Evolutionary conservation across 2,888 invertebrate species (phyloP), one percentile per base, ranked within the genome.

Genomic region (Macropis europaea): DNA sequence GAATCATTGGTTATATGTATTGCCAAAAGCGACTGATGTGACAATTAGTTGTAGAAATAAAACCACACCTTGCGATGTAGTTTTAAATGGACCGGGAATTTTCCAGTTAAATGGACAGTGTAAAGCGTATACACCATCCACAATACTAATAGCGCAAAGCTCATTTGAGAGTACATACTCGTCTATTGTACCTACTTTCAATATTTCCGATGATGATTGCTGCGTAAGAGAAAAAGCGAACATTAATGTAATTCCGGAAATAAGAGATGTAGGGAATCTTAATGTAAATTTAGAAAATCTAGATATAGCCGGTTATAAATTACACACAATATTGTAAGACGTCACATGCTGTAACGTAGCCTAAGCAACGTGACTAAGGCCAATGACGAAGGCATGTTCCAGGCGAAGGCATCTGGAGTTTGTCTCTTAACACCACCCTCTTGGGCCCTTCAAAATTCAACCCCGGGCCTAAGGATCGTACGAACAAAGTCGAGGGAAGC

Each of bases 191-290:
- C 59, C 28, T 2, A 17, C 9, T 2, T 32, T 59, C 2, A 38
- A 52, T n/a, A 38, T 38, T 24, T 52, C 24, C 11, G 26, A 47
- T 15, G 47, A 47, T n/a, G 59, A 59, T 36, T 59, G 59, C 24
- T 59, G 48, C 22, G 9, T 24, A 24, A 48, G 34, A 26, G n/a
- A 5, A 1, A 34, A 47, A 22, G 15, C 13, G 34, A 47, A 47
- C 11, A 28, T 30, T 30, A 45, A 4, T 7, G 17, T 6, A 17
- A 22, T 57, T 3, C 30, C 28, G n/a, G 34, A 45, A 24, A 24
- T 59, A 19, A 34, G 15, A 24, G 4, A 59, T 0, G 11, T 34
- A 3, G 36, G 13, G 19, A 36, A 22, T 19, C 3, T 34, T 1
- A 28, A 53, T 40, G 7, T 40, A 40, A 28, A 52, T 26, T 36